Evolutionary conservation across 2,113 vertebrate species (phyloP), one percentile per base, ranked within the genome.

Genomic region (Ascaphus truei): DNA sequence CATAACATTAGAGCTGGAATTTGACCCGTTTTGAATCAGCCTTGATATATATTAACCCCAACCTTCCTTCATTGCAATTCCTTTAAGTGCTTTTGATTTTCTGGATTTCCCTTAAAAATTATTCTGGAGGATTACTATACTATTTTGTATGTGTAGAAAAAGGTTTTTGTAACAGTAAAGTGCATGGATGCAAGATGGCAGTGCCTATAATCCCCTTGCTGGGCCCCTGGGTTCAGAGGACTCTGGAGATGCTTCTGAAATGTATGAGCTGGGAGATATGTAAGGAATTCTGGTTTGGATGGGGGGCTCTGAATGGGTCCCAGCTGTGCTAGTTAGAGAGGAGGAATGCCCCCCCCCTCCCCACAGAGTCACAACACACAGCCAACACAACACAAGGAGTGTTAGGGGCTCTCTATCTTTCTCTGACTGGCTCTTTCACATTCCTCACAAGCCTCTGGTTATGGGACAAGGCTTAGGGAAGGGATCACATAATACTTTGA

Each of bases 191-290:
- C n/a, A n/a, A n/a, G 25, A 57, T 50, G 57, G 11, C n/a, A 30
- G 16, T n/a, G 12, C 8, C 13, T 30, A 3, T 20, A 61, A 33
- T 31, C 66, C 67, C 31, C 51, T 51, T 15, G 7, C 45, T 18
- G 57, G 67, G 52, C 67, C 67, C 43, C 56, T 30, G 36, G 67
- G 56, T 71, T 71, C 67, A 71, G 61, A 71, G 47, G 18, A 61
- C 31, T 56, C 25, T 52, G 45, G n/a, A 12, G 55, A 69, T 56
- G 45, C 67, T 61, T 57, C 67, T 71, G 67, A 71, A 71, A 61
- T 71, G 56, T 60, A 61, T 47, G 59, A 61, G 61, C 67, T 61
- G 45, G 67, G 56, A 71, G 67, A 71, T 71, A 71, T 71, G 67
- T 29, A 52, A 61, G 67, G 67, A 71, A 71, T 71, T 71, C 26